These are phyloP conservation scores for Tetranychus piercei DNA, from an alignment of 2,888 invertebrate species.

Conservation along the genomic window DNA sequence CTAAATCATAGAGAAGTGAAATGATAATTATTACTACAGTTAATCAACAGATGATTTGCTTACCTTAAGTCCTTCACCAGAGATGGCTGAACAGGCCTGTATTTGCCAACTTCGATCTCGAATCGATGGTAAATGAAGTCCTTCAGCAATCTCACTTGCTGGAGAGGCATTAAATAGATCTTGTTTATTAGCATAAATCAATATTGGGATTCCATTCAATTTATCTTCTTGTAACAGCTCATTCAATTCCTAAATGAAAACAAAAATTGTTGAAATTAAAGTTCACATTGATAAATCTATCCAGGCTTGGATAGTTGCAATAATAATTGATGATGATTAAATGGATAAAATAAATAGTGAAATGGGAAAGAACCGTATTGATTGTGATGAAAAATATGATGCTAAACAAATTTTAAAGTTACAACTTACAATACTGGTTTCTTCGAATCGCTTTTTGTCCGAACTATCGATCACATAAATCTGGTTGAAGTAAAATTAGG, in stretches of 20 bases:
- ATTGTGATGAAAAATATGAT: no score
- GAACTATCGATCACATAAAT: constrained; percentile 96
- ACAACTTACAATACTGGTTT: constrained; percentile 50
- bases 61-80: constrained; percentile 75
- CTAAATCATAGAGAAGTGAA: constrained; percentile 34
- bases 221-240: constrained; percentile 87
- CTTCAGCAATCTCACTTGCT: constrained; percentile 58
- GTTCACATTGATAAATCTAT: no score
- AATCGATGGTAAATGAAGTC: constrained; percentile 58
- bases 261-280: background rate
- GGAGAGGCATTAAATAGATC: constrained; percentile 54
- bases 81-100: constrained; percentile 77
- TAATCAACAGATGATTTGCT: constrained; percentile 12
- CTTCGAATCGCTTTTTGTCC: constrained; percentile 73
- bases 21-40: background rate
- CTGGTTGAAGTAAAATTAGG: constrained; percentile 37
- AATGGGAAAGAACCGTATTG: no score
- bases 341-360: no score
- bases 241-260: constrained; percentile 48
- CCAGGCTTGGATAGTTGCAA: no score
- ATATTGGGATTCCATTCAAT: constrained; percentile 62
- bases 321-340: no score
- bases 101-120: constrained; percentile 95
- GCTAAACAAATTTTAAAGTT: background rate
- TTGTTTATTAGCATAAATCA: constrained; percentile 95